Evolutionary conservation across 2,113 vertebrate genomes (phyloP).

Genomic region (Phodopus roborovskii): DNA sequence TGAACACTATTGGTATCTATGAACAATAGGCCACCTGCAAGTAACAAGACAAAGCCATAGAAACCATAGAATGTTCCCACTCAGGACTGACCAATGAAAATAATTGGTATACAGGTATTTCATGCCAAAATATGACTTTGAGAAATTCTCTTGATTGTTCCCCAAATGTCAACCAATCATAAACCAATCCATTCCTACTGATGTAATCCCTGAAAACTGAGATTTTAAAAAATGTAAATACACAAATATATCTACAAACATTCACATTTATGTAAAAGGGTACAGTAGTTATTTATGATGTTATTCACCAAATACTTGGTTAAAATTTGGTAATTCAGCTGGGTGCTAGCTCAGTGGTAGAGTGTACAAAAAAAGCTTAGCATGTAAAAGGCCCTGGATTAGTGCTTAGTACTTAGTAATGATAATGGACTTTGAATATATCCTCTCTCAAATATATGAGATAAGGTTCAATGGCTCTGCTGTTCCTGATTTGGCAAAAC

Average conservation of each 20-base stretch:
- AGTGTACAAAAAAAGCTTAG: background rate
- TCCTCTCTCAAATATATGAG: background rate
- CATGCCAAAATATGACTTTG: too few species aligned
- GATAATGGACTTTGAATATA: background rate
- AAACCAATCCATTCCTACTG: too few species aligned
- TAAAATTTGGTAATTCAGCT: background rate
- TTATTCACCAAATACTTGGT: background rate
- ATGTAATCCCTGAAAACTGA: too few species aligned
- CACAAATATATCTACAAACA: background rate
- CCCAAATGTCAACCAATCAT: too few species aligned
- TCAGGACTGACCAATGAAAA: too few species aligned
- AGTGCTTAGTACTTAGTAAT: background rate
- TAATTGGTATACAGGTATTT: too few species aligned
- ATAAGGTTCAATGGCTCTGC: background rate
- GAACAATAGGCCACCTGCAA: too few species aligned
- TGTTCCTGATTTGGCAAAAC: background rate
- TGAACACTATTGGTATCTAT: too few species aligned
- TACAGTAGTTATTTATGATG: background rate
- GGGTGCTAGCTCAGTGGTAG: accelerated
- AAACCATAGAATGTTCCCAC: too few species aligned
- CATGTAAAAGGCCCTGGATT: background rate
- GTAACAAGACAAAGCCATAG: too few species aligned
- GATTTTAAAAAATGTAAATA: background rate
- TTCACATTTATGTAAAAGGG: background rate
- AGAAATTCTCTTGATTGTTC: too few species aligned